phyloP scores from a whole-genome alignment of 2,888 invertebrate genomes.

The Eumerus sabulonum region DNA sequence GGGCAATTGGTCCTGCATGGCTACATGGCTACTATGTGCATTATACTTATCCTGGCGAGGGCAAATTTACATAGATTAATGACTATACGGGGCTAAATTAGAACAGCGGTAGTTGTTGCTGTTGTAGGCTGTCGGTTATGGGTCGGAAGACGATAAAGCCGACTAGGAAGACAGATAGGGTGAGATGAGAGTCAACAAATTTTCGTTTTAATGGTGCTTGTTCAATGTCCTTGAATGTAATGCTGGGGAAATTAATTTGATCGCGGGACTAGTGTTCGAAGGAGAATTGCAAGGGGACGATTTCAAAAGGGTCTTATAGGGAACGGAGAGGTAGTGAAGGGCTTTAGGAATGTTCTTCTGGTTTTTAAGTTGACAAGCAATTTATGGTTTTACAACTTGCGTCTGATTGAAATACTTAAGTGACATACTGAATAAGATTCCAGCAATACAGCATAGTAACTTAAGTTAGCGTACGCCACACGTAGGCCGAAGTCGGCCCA shows the following conservation, averaged over 20 bases:
- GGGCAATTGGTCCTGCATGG: constrained; percentile 67
- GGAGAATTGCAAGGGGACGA: not conserved
- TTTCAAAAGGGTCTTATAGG: not conserved
- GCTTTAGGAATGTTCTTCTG: no score
- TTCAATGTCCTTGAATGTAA: constrained; percentile 54
- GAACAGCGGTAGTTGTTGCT: constrained; percentile 20
- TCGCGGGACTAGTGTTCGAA: constrained; percentile 5
- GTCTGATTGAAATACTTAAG: no score
- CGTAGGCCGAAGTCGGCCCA: no score
- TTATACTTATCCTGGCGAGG: constrained; percentile 42
- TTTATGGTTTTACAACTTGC: no score
- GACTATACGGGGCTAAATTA: constrained; percentile 64
- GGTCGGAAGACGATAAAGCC: no score
- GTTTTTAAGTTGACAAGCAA: no score
- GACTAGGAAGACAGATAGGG: constrained; percentile 29
- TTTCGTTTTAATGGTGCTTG: constrained; percentile 56
- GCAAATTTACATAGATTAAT: constrained; percentile 69
- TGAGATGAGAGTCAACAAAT: constrained; percentile 55
- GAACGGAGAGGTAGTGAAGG: no score
- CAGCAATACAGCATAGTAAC: no score
- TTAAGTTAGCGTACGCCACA: no score
- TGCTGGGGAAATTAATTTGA: constrained; percentile 56
- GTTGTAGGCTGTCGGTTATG: not conserved
- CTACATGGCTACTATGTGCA: constrained; percentile 51
- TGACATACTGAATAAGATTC: no score